Base-by-base conservation (phyloP, 2,797 vertebrate genomes). In the Halcyon leucocephala region DNA sequence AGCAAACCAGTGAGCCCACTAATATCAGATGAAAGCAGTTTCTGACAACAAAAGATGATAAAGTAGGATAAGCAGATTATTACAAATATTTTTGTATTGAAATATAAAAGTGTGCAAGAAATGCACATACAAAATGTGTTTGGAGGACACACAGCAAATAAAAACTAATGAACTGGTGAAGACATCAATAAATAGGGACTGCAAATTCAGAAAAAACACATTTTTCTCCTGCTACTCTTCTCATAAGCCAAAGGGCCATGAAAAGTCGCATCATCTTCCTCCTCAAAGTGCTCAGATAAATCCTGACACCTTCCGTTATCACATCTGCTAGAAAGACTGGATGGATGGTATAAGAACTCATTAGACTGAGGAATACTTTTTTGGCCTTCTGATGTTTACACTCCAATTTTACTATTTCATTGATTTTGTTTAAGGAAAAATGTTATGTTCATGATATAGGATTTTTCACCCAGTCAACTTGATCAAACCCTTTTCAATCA, bases 341-440 rank as follows among this genome's bases (percentile, higher is more conserved):
- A 35, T 37, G 65, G 70, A 60, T 51, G 28, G 10, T 20, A 2
- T 7, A 64, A 86, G 57, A 65, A 65, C 35, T 42, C n/a, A 49
- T 37, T 8, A 44, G 12, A 52, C 5, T n/a, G 20, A 85, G 28
- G 22, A 82, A n/a, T 48, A 48, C 3, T 51, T 89, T n/a, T 69
- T 69, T 70, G 14, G 35, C 25, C 10, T 95, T 29, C 29, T 24
- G 48, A 18, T 71, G 51, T 84, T 92, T 93, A 71, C 44, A 65
- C 41, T 71, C 48, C 44, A 42, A 85, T 74, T 88, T 81, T 61
- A 95, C 37, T 44, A 61, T 33, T 90, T 81, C n/a, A 71, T n/a
- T 71, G 58, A 57, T 69, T 80, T 71, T 52, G 33, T 91, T 89
- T 66, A 86, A 92, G 85, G 57, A 90, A 93, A 33, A 90, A 66